These are phyloP conservation scores for Crotalus helleri DNA, from an alignment of 2,113 vertebrate species.

Conservation along the genomic window DNA sequence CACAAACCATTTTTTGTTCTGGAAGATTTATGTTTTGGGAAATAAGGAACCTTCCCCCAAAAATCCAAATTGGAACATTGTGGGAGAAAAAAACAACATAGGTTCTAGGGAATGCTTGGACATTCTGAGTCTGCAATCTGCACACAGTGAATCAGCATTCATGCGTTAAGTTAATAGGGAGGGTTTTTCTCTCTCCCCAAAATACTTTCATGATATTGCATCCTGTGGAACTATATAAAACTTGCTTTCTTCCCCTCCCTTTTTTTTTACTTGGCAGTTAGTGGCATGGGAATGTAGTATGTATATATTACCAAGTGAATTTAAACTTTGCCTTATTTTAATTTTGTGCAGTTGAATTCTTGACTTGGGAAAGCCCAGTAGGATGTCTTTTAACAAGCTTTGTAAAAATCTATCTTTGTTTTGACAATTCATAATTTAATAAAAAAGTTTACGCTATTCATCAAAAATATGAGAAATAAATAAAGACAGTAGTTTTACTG, in stretches of 20 bases:
- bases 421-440: background rate
- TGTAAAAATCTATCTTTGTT: background rate
- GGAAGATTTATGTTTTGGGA: background rate
- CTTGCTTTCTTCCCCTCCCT: background rate
- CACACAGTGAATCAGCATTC: background rate
- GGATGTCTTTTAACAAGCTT: background rate
- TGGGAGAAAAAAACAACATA: background rate
- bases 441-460: background rate
- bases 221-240: background rate
- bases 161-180: background rate
- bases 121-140: background rate
- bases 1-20: background rate
- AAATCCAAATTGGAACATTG: background rate
- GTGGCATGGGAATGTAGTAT: background rate
- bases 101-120: background rate
- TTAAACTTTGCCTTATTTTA: background rate
- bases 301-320: background rate
- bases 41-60: background rate
- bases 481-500: background rate
- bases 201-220: background rate
- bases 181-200: background rate
- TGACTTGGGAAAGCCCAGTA: background rate
- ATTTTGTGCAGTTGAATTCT: background rate
- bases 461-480: background rate
- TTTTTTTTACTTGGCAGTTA: background rate